Conservation (phyloP, 2,888 invertebrate species). For the Phrixothrix hirtus region DNA sequence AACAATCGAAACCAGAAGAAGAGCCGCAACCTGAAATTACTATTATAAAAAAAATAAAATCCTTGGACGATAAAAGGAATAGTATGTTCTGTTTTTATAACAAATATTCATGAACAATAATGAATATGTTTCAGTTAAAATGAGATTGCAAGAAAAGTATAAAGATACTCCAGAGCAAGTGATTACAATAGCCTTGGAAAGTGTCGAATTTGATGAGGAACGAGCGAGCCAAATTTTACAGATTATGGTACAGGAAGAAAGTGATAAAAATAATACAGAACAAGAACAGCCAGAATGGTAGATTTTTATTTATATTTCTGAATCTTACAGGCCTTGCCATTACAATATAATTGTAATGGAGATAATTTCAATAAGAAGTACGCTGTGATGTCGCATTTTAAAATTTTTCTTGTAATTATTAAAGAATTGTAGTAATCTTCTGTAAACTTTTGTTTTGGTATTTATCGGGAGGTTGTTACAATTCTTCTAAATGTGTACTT, state of each 20-base stretch:
- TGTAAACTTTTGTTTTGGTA: too few species aligned
- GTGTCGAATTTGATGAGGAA: slow-evolving; percentile 83
- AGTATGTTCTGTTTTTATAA: too few species aligned
- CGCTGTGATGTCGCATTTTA: too few species aligned
- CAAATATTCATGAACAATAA: too few species aligned
- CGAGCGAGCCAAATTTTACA: slow-evolving; percentile 78
- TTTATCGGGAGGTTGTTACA: too few species aligned
- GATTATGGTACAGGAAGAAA: slow-evolving; percentile 71
- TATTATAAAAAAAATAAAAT: slow-evolving; percentile 68
- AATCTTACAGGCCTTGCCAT: too few species aligned
- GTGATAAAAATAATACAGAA: slow-evolving; percentile 18
- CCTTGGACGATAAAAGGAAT: slow-evolving; percentile 69
- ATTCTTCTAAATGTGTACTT: too few species aligned
- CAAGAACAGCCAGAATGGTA: neutral
- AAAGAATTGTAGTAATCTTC: too few species aligned
- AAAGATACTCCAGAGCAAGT: slow-evolving; percentile 78
- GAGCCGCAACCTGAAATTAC: slow-evolving; percentile 42
- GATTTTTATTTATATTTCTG: neutral
- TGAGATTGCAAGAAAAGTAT: slow-evolving; percentile 71
- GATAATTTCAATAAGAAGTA: too few species aligned
- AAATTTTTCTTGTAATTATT: too few species aligned
- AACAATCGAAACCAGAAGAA: slow-evolving; percentile 1
- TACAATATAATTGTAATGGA: too few species aligned
- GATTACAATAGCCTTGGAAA: slow-evolving; percentile 83
- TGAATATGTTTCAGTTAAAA: slow-evolving; percentile 66